Evolutionary conservation across 2,888 invertebrate genomes (phyloP), one percentile per base, ranked within the genome.

Genomic region (Ctena decussata): DNA sequence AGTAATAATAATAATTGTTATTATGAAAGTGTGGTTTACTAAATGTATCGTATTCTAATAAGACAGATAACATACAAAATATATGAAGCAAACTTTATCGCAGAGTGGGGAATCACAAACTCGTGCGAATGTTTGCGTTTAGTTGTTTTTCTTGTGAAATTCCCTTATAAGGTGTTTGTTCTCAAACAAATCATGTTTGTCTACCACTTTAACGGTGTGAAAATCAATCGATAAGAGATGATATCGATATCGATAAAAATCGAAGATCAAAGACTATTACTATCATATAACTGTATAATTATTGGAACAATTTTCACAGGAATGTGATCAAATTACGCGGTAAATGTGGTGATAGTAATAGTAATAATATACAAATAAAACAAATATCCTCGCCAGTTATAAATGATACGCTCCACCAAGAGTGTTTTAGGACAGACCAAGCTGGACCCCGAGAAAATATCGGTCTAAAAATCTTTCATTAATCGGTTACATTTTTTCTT

Each of bases 181-280:
- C 30, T 11, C 35, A 65, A 65, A 65, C 65, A 65, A 27, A 65
- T 21, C 21, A 35, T 65, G 65, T 65, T 65, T 65, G 65, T 65
- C 65, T 65, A 65, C 21, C 65, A 65, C 65, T 65, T 65, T 65
- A 65, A 65, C 6, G 35, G 65, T 65, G 65, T 65, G 65, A 65
- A 65, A 65, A 65, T 65, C 65, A 21, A 35, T 35, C 65, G 65
- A 65, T 65, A 65, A 65, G 65, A 65, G 65, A 65, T 65, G 24
- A 32, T 65, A 65, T 65, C 65, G 35, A 32, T 65, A 65, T 65
- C 35, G 65, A 65, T 65, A 35, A 65, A 35, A 1, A 35, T 27
- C 11, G 65, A 35, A 65, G 24, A 65, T 65, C 65, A 65, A 65
- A 65, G 65, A 65, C 32, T 65, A 65, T 65, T 65, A 65, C 35